Base-by-base conservation (phyloP, 2,113 vertebrate genomes). In the Ptilorrhoa leucosticta region DNA sequence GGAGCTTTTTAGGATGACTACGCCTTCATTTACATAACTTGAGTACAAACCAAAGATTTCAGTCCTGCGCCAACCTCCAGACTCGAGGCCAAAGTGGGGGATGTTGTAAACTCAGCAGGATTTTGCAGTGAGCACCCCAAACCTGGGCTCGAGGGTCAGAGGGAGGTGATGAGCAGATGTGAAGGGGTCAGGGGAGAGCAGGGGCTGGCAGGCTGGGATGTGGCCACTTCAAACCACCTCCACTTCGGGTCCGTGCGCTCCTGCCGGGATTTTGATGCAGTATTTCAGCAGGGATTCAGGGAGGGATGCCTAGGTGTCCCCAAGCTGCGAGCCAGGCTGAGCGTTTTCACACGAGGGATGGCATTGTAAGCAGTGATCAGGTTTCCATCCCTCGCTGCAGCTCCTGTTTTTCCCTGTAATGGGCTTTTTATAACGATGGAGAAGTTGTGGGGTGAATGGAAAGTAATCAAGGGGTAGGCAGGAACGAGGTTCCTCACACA, bases 31-130 rank as follows among this genome's bases (percentile, higher is more conserved):
- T 73, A 22, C 60, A 10, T 37, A 80, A 58, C 69, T 58, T 83
- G 70, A 78, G 70, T 73, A 63, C 68, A 96, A 94, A 94, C 96
- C 96, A 97, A 97, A 97, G 96, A 97, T 77, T 95, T 92, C 44
- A 20, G 78, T 30, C 63, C 80, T 39, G 26, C 27, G 5, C 61
- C 68, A 22, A 47, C 23, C 54, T 31, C 15, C 5, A 1, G 21
- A 40, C 35, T 39, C 9, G 7, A 71, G 65, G 61, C 73, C 68
- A n/a, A 85, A 71, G 44, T 1, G 11, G 24, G 7, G 10, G 4
- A 15, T 39, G 63, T 27, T 71, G 63, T 45, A 76, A 76, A 75
- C 10, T 33, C 76, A 13, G 28, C 31, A 12, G 57, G 45, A 28
- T 68, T 61, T 54, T 86, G 42, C 63, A 78, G 75, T 31, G 45